Evolutionary conservation across 92 coral and sea anemone species (phyloP).

Genomic region (Meandrina meandrites): DNA sequence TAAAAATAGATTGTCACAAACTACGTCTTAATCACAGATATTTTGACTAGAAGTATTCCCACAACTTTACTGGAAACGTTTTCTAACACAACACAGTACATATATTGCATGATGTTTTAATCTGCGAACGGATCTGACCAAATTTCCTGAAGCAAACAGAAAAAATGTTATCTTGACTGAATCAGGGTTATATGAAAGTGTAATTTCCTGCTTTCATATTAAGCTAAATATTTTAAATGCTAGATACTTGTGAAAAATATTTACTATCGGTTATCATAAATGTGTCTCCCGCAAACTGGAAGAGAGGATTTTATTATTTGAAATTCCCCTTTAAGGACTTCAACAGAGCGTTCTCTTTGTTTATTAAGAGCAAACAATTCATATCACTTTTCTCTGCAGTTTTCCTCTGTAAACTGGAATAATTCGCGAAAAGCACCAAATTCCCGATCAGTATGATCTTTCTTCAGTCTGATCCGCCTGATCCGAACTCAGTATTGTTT

Average conservation of each 20-base stretch:
- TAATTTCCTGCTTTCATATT: neutral
- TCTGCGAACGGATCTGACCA: neutral
- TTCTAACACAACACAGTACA: neutral
- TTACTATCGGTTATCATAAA: neutral
- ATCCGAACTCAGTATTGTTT: too few species aligned
- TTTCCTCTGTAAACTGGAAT: too few species aligned
- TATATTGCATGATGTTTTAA: neutral
- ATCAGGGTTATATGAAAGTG: neutral
- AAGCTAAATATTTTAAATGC: conserved; percentile 1
- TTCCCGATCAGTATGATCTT: too few species aligned
- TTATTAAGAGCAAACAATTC: too few species aligned
- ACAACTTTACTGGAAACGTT: neutral
- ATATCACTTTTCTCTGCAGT: too few species aligned
- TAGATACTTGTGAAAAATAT: neutral
- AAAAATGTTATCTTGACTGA: neutral
- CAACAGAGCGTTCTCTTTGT: too few species aligned
- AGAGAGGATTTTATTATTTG: neutral
- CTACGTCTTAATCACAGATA: too few species aligned
- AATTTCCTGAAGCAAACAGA: neutral
- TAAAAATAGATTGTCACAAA: neutral
- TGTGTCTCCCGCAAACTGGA: neutral
- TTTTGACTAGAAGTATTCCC: neutral
- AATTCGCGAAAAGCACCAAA: too few species aligned
- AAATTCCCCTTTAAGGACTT: too few species aligned
- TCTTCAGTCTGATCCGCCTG: too few species aligned